These are phyloP conservation scores for Ceratina japonica DNA, from an alignment of 1,140 invertebrate species.

Conservation along the genomic window DNA sequence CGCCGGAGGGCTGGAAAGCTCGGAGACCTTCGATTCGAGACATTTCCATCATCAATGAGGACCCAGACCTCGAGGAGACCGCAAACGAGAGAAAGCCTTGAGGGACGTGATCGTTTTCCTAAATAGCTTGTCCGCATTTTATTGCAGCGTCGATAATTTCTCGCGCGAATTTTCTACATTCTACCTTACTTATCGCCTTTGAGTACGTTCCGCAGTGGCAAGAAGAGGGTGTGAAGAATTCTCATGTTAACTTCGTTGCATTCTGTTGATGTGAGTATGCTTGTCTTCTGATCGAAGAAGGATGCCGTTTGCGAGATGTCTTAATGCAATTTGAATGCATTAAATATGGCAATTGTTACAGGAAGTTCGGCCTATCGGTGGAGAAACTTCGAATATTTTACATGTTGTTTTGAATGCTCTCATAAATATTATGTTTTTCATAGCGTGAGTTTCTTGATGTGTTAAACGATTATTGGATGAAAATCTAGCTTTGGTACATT, in stretches of 20 bases:
- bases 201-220: background rate
- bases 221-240: no score
- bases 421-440: background rate
- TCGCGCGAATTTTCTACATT: background rate
- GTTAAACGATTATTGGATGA: background rate
- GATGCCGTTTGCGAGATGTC: background rate
- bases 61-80: slow-evolving; percentile 78
- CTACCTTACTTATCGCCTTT: background rate
- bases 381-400: no score
- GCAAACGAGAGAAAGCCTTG: slow-evolving; percentile 67
- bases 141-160: background rate
- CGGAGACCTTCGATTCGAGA: slow-evolving; percentile 89
- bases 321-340: no score
- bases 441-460: background rate
- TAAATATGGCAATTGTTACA: no score
- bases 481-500: background rate
- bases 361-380: no score
- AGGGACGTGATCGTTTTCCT: slow-evolving; percentile 29
- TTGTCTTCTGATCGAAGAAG: background rate
- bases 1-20: slow-evolving; percentile 84
- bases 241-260: no score
- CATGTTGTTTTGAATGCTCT: background rate
- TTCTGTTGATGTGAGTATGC: no score
- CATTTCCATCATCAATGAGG: slow-evolving; percentile 89
- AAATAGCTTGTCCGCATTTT: background rate